Conservation (phyloP, 2,888 invertebrate species). For the Dioctria linearis region DNA sequence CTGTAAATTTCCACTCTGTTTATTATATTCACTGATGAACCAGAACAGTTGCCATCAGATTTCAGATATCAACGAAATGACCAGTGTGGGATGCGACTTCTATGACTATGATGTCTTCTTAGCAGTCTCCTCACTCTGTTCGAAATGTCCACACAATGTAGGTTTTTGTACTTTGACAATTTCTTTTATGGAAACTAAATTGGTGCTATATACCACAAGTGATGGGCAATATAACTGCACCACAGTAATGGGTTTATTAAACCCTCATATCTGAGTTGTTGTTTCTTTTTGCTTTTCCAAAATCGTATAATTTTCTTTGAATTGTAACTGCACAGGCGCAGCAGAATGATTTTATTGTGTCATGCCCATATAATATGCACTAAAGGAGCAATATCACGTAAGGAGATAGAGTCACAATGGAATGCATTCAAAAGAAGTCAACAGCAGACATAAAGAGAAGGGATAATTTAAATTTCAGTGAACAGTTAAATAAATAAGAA, state of each 20-base stretch:
- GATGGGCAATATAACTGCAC: constrained; percentile 5
- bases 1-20: too few relatives aligned
- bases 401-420: constrained; percentile 12
- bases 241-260: constrained; percentile 40
- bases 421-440: constrained; percentile 16
- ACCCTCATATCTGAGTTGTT: constrained; percentile 3
- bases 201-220: constrained; percentile 17
- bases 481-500: constrained; percentile 1
- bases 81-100: background rate
- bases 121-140: background rate
- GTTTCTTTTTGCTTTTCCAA: background rate
- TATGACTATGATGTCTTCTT: background rate
- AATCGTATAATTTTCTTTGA: constrained; percentile 3
- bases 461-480: constrained; percentile 41
- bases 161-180: background rate
- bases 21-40: too few relatives aligned
- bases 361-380: background rate
- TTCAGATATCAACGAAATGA: background rate
- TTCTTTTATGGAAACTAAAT: background rate
- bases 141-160: too few relatives aligned
- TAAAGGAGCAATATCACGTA: background rate
- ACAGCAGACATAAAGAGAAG: constrained; percentile 27
- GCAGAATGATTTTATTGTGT: constrained; percentile 6
- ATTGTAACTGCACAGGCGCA: background rate
- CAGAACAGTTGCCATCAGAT: background rate